Base-by-base conservation (phyloP, 2,113 vertebrate species). In the Carassius carassius region DNA sequence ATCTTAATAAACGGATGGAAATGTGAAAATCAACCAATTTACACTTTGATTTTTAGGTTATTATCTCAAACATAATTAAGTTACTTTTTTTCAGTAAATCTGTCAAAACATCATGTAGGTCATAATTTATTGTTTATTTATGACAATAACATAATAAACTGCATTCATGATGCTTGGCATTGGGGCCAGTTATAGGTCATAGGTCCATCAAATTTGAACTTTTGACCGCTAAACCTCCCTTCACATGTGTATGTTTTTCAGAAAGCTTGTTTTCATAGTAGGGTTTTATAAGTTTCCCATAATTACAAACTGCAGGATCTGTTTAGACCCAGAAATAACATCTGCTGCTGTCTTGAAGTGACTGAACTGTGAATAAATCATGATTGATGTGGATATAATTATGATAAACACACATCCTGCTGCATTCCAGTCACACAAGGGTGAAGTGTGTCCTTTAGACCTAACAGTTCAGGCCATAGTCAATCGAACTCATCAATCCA, bases 281-380 rank as follows among this genome's bases (percentile, higher is more conserved):
- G 5, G 51, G 60, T 58, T 77, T 49, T 78, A 78, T 6, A 72
- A 63, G 21, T 37, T 73, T 29, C 4, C 29, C 70, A 74, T 84
- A 84, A 86, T 80, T 84, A 84, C 44, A 13, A n/a, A 62, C 32
- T 78, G 17, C 76, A 78, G 19, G 13, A 75, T 32, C n/a, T 1
- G 0, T 72, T 86, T 56, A 17, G 44, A 23, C 29, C 41, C 29
- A 6, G 35, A 82, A 70, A 70, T n/a, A 11, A 56, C 74, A 70
- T n/a, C 0, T 37, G 3, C 32, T 58, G 51, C 78, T 70, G 14
- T 75, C 14, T 19, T 37, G n/a, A 32, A 32, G 32, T 19, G 69
- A 8, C 76, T 75, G 78, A 70, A 19, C 47, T 47, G 29, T 7
- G 49, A 75, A 84, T 35, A 23, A 25, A 65, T 83, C 74, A 60